Base-by-base conservation (phyloP, 2,113 vertebrate genomes). In the Oxyura jamaicensis region DNA sequence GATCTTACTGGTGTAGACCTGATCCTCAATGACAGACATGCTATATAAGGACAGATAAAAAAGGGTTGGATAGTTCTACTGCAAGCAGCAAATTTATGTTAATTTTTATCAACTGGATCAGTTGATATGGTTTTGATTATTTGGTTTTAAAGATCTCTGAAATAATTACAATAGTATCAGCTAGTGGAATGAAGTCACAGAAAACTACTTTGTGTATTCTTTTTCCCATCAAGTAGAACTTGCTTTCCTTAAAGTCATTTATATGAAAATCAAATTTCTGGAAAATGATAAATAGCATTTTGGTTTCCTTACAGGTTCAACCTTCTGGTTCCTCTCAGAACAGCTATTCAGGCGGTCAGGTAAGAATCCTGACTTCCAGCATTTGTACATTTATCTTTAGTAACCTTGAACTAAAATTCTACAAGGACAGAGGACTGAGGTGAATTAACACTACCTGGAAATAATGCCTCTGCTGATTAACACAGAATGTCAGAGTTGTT, bases 311-410 rank as follows among this genome's bases (percentile, higher is more conserved):
- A 48, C 58, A 97, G 96, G 35, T 93, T 78, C 91, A 88, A 77
- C 96, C 96, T 71, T 91, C 95, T 0, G 0, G 77, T 69, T 94
- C 95, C 66, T 95, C 95, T 84, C 93, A 96, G 77, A 94, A 0
- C 35, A 90, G 39, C 42, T 95, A 94, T 73, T 94, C 87, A 33
- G 11, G 90, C 22, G 36, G 65, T 53, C 68, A 95, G 88, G 96
- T 97, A 92, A 41, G 73, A 68, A 17, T 39, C 13, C 39, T 52
- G 48, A 42, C 39, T 68, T 83, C 50, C 58, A 69, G 14, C 17
- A 41, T 36, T 88, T 63, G 6, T 44, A 36, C 3, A 0, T 86
- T 69, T 80, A 50, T 23, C 26, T 73, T 62, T 23, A 75, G 18
- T 63, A 56, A 78, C 29, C 12, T 19, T 59, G 52, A 78, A 77